Percentiles rank a stretch among this genome's conserved stretches.
These are phyloP conservation scores for Magallana angulata DNA, from an alignment of 1,140 invertebrate genomes.

Conservation along the genomic window DNA sequence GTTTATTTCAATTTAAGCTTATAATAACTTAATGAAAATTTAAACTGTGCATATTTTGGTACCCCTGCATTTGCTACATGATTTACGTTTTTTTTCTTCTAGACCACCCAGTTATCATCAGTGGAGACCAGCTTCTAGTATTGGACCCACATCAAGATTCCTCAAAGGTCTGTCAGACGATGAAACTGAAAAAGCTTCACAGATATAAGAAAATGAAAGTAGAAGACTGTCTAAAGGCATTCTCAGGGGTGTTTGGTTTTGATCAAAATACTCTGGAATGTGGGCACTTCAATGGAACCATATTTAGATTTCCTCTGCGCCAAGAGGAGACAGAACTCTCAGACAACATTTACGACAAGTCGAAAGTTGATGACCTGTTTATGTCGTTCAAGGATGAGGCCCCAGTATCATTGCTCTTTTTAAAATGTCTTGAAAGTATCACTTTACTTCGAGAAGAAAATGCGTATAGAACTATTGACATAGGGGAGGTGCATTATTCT, in stretches of 20 bases:
- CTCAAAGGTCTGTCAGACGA: constrained; percentile 47
- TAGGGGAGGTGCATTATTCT: constrained; percentile 20
- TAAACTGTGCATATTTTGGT: too few relatives aligned
- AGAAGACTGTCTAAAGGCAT: constrained; percentile 35
- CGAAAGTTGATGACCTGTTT: constrained; percentile 62
- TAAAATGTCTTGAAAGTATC: constrained; percentile 55
- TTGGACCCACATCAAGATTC: constrained; percentile 67
- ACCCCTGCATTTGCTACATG: too few relatives aligned
- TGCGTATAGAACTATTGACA: neutral
- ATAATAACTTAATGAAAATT: too few relatives aligned
- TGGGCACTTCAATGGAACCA: constrained; percentile 64
- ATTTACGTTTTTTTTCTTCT: constrained; percentile 20
- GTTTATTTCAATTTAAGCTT: too few relatives aligned
- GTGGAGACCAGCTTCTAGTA: constrained; percentile 67
- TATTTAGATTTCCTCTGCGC: constrained; percentile 68
- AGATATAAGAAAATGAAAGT: constrained; percentile 42
- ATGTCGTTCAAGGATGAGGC: constrained; percentile 58
- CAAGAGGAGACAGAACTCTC: constrained; percentile 52
- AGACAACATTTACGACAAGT: constrained; percentile 54
- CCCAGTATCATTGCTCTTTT: constrained; percentile 58
- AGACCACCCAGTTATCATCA: constrained; percentile 73
- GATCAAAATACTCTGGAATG: constrained; percentile 37
- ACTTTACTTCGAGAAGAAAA: neutral
- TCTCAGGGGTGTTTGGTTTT: constrained; percentile 58
- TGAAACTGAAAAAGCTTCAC: constrained; percentile 43